Evolutionary conservation across 2,888 invertebrate species (phyloP), one percentile per base, ranked within the genome.

Genomic region (Cataglyphis cursor): DNA sequence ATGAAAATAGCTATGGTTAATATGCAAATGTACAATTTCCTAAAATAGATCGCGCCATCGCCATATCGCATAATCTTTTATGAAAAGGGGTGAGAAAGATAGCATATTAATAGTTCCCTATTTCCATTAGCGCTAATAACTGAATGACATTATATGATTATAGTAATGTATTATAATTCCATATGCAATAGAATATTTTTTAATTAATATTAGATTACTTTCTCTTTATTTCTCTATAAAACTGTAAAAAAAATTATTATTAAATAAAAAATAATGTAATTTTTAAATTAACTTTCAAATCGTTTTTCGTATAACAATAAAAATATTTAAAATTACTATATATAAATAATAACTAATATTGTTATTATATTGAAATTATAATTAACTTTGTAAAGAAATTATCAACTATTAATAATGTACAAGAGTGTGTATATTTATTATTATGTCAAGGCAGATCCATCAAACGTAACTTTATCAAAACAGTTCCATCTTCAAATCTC

Each of bases 391-490:
- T n/a, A 31, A 8, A 68, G 31, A 62, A 59, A 72, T 41, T 24
- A 38, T 66, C 44, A 18, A 31, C 0, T 59, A 57, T 64, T 59
- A 70, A 59, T 35, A 12, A 35, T 35, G 8, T 48, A 44, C 44
- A 59, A 31, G 15, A 70, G 6, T 51, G 51, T 3, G 8, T 51
- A 8, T 51, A 15, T 72, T 72, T 72, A 35, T 44, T 41, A 57
- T 35, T 61, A 18, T 72, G 12, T 12, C 18, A 44, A 80, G 15
- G 59, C 72, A 61, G 59, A 80, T 80, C 44, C 72, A 80, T 80
- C 78, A 80, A 80, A 72, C 72, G 21, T 72, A 48, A 59, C 72
- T 72, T 80, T 80, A 80, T 80, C 78, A 80, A 59, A 80, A 12
- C 72, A 72, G 44, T 72, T 61, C 31, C 44, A 61, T 80, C 59